phyloP scores from a whole-genome alignment of 2,888 invertebrate species.

The Galerucella nymphaeae region DNA sequence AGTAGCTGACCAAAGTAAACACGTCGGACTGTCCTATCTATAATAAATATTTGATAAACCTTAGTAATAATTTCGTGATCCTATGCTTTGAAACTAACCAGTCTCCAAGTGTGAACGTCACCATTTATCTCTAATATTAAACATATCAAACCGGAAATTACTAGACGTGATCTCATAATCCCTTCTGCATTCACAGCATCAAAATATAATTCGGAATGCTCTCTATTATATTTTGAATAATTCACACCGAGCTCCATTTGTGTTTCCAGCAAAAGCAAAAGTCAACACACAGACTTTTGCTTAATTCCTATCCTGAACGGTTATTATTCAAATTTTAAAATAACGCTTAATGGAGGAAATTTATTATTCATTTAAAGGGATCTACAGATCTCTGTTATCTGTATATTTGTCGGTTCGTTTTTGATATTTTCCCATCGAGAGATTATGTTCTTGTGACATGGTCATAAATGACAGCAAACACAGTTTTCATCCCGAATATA shows the following conservation, averaged over 20 bases:
- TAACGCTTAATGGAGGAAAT: constrained; percentile 38
- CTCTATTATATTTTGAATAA: constrained; percentile 48
- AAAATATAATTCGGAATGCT: constrained; percentile 46
- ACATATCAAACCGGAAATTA: constrained; percentile 57
- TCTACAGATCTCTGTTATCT: constrained; percentile 3
- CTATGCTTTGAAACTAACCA: constrained; percentile 17
- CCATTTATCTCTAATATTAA: constrained; percentile 49
- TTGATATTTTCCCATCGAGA: constrained; percentile 17
- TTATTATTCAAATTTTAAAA: constrained; percentile 44
- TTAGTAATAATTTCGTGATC: constrained; percentile 40
- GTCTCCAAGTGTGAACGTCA: constrained; percentile 26
- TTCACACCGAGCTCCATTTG: constrained; percentile 37
- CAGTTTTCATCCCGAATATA: neutral
- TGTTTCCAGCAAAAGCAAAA: constrained; percentile 38
- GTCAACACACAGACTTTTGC: constrained; percentile 39
- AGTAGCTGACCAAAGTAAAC: constrained; percentile 19
- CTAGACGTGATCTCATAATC: constrained; percentile 55
- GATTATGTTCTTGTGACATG: constrained; percentile 21
- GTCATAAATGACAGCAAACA: neutral
- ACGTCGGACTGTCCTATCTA: constrained; percentile 25
- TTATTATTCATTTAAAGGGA: constrained; percentile 39
- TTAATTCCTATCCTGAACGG: constrained; percentile 37
- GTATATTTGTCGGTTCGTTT: constrained; percentile 18
- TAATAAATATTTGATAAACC: constrained; percentile 37
- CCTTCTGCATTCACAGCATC: constrained; percentile 45